Conservation (phyloP, 2,888 invertebrate genomes). For the Sepioteuthis lessoniana region DNA sequence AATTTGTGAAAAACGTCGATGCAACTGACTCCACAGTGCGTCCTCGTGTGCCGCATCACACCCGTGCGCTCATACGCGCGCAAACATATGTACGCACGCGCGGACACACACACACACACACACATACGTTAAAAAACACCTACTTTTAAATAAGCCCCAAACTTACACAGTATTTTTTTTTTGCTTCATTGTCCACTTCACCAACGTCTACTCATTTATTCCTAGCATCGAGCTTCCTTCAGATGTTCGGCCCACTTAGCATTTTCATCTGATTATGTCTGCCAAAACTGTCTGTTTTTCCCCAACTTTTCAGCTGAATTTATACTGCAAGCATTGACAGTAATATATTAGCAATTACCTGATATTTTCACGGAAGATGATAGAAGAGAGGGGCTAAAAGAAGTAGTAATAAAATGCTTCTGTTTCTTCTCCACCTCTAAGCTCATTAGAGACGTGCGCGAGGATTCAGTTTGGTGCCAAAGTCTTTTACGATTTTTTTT, state of each 20-base stretch:
- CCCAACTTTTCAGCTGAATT: neutral
- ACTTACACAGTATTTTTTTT: too few species aligned
- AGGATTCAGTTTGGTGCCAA: too few species aligned
- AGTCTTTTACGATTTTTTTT: too few species aligned
- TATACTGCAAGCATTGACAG: slow-evolving; percentile 5
- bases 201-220: neutral
- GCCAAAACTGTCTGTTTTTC: neutral
- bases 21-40: neutral
- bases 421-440: too few species aligned
- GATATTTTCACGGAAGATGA: neutral
- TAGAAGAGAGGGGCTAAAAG: neutral
- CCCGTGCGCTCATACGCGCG: too few species aligned
- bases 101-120: neutral
- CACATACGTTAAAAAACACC: neutral
- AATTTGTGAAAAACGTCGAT: neutral
- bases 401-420: neutral
- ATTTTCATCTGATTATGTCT: slow-evolving; percentile 33
- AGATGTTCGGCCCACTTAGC: slow-evolving; percentile 11
- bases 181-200: neutral
- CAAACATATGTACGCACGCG: too few species aligned
- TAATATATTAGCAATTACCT: slow-evolving; percentile 20
- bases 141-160: neutral
- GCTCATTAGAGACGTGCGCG: too few species aligned
- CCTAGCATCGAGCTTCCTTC: neutral
- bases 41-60: neutral